These are phyloP conservation scores for Eciton burchellii DNA, from an alignment of 1,140 invertebrate species.

Conservation along the genomic window DNA sequence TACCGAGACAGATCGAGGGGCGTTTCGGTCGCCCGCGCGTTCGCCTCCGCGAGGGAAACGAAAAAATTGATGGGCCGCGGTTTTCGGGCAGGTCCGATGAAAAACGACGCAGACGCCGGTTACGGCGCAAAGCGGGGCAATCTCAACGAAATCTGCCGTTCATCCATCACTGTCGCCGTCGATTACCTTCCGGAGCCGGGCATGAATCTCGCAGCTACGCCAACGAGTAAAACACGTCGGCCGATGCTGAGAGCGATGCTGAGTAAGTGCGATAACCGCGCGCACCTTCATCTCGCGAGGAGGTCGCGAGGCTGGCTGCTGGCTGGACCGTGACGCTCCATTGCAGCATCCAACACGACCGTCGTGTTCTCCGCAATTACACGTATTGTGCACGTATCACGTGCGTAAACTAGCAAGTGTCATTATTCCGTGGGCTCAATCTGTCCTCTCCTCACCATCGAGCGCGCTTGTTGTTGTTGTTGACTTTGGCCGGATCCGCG, in stretches of 20 bases:
- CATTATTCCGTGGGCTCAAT: neutral
- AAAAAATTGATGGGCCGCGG: conserved; percentile 36
- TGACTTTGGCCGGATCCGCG: too few relatives aligned
- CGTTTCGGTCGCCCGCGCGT: neutral
- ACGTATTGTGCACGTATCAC: neutral
- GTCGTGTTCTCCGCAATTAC: neutral
- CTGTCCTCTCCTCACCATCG: neutral
- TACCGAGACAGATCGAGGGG: conserved; percentile 22
- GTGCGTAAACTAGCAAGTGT: too few relatives aligned
- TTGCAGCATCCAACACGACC: too few relatives aligned
- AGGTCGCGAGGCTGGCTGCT: neutral
- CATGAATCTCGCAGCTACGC: conserved; percentile 50
- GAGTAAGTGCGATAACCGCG: conserved; percentile 41
- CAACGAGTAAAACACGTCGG: conserved; percentile 40
- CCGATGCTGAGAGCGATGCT: too few relatives aligned
- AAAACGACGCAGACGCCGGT: conserved; percentile 38
- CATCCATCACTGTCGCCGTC: conserved; percentile 52
- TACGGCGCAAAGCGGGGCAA: conserved; percentile 3
- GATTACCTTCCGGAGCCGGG: conserved; percentile 27
- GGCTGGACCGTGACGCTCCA: too few relatives aligned
- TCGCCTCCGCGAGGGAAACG: conserved; percentile 1
- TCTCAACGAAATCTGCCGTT: conserved; percentile 53
- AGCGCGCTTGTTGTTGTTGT: neutral
- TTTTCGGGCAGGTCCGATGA: conserved; percentile 6
- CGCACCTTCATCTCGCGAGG: conserved; percentile 25